These are phyloP conservation scores for Gortyna flavago DNA, from an alignment of 2,888 invertebrate genomes.

Conservation along the genomic window DNA sequence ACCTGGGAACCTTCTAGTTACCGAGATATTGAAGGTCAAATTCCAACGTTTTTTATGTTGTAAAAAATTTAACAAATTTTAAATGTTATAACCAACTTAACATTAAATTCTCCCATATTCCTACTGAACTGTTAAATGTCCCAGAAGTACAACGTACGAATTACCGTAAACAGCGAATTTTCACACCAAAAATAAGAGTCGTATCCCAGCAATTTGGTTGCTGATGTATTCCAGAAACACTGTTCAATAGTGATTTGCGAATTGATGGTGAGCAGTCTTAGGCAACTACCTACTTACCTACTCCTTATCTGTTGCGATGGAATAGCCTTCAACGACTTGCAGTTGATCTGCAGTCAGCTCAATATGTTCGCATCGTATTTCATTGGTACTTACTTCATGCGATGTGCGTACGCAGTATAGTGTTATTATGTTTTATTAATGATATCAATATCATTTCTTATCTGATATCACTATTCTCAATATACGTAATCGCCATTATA, in stretches of 20 bases:
- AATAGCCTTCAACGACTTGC: slow-evolving; percentile 1
- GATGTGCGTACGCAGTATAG: neutral
- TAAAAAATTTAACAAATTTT: too few species aligned
- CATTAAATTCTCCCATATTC: neutral
- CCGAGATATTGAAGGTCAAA: neutral
- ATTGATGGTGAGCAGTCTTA: neutral
- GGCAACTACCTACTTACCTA: neutral
- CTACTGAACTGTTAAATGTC: neutral
- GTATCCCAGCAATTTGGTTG: neutral
- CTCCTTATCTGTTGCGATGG: neutral
- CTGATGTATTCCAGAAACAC: neutral
- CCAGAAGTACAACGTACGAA: neutral
- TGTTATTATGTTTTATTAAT: neutral
- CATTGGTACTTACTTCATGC: neutral
- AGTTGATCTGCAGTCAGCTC: slow-evolving; percentile 1
- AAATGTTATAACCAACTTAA: too few species aligned
- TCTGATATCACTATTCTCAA: neutral
- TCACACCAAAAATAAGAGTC: neutral
- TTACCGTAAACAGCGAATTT: neutral
- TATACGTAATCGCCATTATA: neutral
- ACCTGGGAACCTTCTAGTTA: too few species aligned
- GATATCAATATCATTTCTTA: neutral
- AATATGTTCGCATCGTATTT: slow-evolving; percentile 11
- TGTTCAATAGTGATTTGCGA: neutral
- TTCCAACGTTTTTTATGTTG: neutral